phyloP scores from a whole-genome alignment of 2,113 vertebrate species.

The Ramphastos sulfuratus region DNA sequence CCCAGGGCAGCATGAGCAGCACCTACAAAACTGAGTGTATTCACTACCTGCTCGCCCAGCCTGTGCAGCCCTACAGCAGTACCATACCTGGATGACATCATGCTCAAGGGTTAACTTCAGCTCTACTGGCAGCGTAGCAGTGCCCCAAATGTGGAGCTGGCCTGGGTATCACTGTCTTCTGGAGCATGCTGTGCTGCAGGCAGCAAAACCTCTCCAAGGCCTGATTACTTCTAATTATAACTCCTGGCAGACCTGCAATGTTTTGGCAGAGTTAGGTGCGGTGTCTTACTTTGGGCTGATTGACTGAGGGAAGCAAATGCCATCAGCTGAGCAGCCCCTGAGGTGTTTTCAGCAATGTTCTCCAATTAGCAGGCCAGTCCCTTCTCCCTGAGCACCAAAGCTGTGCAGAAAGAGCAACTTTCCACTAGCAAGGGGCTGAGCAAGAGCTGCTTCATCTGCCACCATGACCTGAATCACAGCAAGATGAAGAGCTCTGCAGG shows the following conservation, averaged over 20 bases:
- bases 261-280: not conserved
- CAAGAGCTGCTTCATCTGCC: not conserved
- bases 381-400: not conserved
- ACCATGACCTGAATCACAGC: accelerated
- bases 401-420: not conserved
- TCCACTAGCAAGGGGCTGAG: not conserved
- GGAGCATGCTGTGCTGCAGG: not conserved
- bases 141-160: not conserved
- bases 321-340: not conserved
- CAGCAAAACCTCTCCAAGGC: not conserved
- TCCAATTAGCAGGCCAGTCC: not conserved
- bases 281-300: not conserved
- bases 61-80: not conserved
- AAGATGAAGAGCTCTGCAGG: accelerated
- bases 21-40: accelerated
- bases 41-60: not conserved
- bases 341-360: accelerated
- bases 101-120: not conserved
- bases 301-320: not conserved
- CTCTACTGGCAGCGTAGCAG: not conserved
- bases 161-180: not conserved
- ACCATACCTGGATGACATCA: not conserved
- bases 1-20: not conserved
- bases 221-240: not conserved
- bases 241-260: not conserved